These are phyloP conservation scores for Allygus modestus DNA, from an alignment of 2,888 invertebrate genomes.

Conservation along the genomic window DNA sequence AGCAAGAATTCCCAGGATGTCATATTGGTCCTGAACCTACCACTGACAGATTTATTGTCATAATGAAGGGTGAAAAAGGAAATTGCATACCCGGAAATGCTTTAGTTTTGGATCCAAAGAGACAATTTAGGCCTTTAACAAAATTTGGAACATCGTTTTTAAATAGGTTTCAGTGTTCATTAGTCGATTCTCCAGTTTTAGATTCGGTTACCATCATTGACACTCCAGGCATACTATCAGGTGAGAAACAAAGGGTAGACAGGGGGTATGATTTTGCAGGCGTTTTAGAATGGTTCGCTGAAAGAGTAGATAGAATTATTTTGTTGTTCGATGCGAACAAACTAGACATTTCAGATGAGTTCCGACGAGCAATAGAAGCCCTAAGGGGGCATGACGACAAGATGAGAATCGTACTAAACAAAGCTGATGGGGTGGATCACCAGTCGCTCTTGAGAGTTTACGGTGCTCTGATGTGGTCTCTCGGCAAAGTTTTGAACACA, in stretches of 20 bases:
- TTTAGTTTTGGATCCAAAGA: constrained; percentile 81
- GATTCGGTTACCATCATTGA: constrained; percentile 80
- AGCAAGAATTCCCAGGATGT: constrained; percentile 80
- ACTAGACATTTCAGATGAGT: constrained; percentile 83
- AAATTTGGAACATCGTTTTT: constrained; percentile 83
- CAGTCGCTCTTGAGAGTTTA: constrained; percentile 83
- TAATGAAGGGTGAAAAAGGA: constrained; percentile 77
- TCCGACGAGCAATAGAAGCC: constrained; percentile 80
- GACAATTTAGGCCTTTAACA: constrained; percentile 80
- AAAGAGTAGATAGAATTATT: constrained; percentile 81
- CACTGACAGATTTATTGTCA: constrained; percentile 81
- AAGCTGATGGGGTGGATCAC: constrained; percentile 83
- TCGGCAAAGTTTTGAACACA: constrained; percentile 82
- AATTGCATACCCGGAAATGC: constrained; percentile 81
- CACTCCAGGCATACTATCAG: constrained; percentile 80
- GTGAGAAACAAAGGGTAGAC: constrained; percentile 81
- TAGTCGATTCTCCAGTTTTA: constrained; percentile 78
- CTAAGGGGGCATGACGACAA: constrained; percentile 79
- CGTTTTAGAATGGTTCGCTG: constrained; percentile 83
- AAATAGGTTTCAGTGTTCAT: constrained; percentile 81
- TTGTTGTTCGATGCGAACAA: constrained; percentile 83
- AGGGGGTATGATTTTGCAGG: constrained; percentile 82
- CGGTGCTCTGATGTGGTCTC: constrained; percentile 84
- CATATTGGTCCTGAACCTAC: constrained; percentile 83
- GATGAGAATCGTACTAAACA: constrained; percentile 82